phyloP scores from a whole-genome alignment of 2,797 vertebrate species.

The Prunella strophiata region DNA sequence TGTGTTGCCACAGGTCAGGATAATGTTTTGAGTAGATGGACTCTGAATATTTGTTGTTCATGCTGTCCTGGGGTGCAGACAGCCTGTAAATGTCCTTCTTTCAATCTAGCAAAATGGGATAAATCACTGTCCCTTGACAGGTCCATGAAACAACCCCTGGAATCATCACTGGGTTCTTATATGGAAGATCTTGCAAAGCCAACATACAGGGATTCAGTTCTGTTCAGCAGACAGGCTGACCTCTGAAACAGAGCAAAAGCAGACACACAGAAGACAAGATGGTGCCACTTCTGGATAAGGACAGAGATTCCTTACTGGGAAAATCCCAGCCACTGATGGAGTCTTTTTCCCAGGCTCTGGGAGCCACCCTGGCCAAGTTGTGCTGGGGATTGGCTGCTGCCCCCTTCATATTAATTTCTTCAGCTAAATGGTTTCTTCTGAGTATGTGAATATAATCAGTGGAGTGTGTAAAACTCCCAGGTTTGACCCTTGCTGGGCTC shows the following conservation, averaged over 20 bases:
- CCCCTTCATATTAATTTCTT: conserved; percentile 32
- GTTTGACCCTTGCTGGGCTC: conserved; percentile 66
- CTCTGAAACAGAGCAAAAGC: neutral
- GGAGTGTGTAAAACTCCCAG: conserved; percentile 62
- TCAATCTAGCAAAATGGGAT: neutral
- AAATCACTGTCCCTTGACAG: neutral
- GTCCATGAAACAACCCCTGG: neutral
- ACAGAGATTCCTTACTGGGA: neutral
- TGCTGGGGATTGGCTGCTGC: conserved; percentile 19
- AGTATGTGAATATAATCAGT: conserved; percentile 73
- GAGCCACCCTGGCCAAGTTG: neutral
- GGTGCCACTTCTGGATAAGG: neutral
- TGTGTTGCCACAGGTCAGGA: neutral
- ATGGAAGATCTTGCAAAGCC: neutral
- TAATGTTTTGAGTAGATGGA: neutral
- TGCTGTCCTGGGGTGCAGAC: neutral
- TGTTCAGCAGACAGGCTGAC: neutral
- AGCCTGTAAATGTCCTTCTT: neutral
- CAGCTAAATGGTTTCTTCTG: conserved; percentile 62
- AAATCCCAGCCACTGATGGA: neutral
- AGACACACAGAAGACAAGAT: neutral
- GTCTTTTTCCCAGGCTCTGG: conserved; percentile 19
- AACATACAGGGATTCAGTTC: neutral
- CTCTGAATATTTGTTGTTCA: neutral
- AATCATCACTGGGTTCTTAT: neutral